These are phyloP conservation scores for Drosophila paulistorum DNA, from an alignment of 1,140 invertebrate species.

Conservation along the genomic window DNA sequence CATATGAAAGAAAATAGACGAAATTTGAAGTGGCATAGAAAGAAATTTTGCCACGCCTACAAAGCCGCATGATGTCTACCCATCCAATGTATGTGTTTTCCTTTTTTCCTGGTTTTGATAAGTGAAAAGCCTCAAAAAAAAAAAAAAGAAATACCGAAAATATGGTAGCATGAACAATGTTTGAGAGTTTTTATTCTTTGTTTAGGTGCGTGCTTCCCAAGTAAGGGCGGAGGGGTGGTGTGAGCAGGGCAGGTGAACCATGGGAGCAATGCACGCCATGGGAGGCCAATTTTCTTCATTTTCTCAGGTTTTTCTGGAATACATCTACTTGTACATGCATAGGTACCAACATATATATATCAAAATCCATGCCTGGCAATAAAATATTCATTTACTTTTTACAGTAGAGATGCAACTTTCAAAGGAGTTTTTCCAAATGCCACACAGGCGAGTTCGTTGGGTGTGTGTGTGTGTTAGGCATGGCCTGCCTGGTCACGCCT, in stretches of 20 bases:
- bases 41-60: constrained; percentile 3
- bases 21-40: constrained; percentile 9
- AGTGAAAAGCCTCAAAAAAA: background rate
- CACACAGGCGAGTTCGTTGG: constrained; percentile 7
- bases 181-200: constrained; percentile 11
- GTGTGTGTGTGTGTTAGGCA: background rate
- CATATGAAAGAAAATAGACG: background rate
- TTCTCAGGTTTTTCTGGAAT: constrained; percentile 28
- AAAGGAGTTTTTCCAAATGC: constrained; percentile 36
- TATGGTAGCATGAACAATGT: background rate
- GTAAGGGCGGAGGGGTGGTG: too few species aligned
- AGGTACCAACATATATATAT: constrained; percentile 27
- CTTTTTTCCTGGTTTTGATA: background rate
- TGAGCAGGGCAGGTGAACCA: background rate
- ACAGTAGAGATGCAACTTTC: constrained; percentile 61
- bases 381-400: constrained; percentile 73
- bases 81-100: background rate
- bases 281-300: constrained; percentile 61
- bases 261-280: constrained; percentile 50
- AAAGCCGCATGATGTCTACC: background rate
- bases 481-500: constrained; percentile 38
- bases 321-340: background rate
- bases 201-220: background rate
- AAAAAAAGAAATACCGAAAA: background rate
- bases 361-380: constrained; percentile 55